Evolutionary conservation across 2,888 invertebrate genomes (phyloP), one percentile per base, ranked within the genome.

Genomic region (Melipona beecheii): DNA sequence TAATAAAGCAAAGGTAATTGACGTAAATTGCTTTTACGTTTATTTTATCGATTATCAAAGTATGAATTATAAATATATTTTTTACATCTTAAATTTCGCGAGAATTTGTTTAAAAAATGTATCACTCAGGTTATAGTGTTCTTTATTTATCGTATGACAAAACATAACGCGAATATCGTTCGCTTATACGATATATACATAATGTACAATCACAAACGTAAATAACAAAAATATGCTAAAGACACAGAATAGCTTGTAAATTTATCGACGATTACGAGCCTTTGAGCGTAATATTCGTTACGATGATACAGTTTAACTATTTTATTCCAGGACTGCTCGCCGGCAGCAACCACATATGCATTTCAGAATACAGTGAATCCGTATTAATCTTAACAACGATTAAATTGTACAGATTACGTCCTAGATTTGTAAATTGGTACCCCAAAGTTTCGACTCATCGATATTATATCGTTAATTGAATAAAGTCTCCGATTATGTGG

Each of bases 91-190:
- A 64, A 64, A 13, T 24, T 17, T 60, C 17, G 15, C 27, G n/a
- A 24, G 13, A 19, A 13, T 43, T 54, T 31, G 11, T 19, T 5
- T 19, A 13, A 21, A 5, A 43, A 24, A 2, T 13, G 4, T 6
- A 13, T 4, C 17, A 4, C 15, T 24, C 24, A 19, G 60, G 49
- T 13, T 72, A 71, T 65, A 21, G 64, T n/a, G 36, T 78, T 60
- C 17, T 84, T 84, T 87, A 88, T 87, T 81, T 72, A 86, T 68
- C 13, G 49, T 80, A 50, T 82, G 66, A 82, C 74, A 84, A 86
- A 86, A 65, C 80, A 76, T 74, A 65, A 83, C 60, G 27, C 62
- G 68, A 62, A 66, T 43, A 83, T 80, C 69, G 31, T 58, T 69
- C 62, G 15, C 52, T 69, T 50, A 65, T 58, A 66, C 52, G 36